Conservation (phyloP, 2,797 vertebrate species). For the Sardinella longiceps region DNA sequence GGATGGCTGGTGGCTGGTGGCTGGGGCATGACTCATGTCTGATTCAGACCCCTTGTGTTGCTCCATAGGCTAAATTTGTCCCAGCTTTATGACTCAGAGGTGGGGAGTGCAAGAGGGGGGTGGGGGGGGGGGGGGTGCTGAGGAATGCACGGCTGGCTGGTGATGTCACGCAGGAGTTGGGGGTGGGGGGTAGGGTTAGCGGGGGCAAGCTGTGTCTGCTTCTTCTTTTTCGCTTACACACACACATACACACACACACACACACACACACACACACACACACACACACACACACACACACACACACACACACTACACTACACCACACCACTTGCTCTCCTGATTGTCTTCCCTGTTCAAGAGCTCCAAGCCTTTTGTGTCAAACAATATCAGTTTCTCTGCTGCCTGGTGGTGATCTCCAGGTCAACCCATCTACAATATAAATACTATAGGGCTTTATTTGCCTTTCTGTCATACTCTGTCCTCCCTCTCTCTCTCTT, state of each 20-base stretch:
- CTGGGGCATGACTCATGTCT: background rate
- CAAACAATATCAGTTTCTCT: background rate
- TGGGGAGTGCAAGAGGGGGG: background rate
- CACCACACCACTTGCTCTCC: background rate
- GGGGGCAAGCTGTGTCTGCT: background rate
- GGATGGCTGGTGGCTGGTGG: background rate
- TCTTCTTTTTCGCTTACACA: background rate
- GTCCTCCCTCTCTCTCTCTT: background rate
- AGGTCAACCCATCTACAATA: background rate
- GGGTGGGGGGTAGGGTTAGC: background rate
- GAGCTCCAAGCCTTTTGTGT: background rate
- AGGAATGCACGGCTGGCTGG: constrained; percentile 14
- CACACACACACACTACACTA: background rate
- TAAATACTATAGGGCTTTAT: background rate
- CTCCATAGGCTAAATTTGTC: constrained; percentile 24
- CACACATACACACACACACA: background rate
- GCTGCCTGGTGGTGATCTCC: background rate
- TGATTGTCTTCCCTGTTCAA: background rate
- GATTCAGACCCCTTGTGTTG: background rate
- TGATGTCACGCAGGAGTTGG: constrained; percentile 14
- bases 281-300: background rate
- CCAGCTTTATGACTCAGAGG: constrained; percentile 6
- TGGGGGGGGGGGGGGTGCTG: background rate
- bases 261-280: background rate
- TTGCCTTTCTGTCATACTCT: background rate